Percentiles rank a stretch among this genome's conserved stretches.
Conservation (phyloP, 2,113 vertebrate genomes). For the Nothobranchius kuhntae region DNA sequence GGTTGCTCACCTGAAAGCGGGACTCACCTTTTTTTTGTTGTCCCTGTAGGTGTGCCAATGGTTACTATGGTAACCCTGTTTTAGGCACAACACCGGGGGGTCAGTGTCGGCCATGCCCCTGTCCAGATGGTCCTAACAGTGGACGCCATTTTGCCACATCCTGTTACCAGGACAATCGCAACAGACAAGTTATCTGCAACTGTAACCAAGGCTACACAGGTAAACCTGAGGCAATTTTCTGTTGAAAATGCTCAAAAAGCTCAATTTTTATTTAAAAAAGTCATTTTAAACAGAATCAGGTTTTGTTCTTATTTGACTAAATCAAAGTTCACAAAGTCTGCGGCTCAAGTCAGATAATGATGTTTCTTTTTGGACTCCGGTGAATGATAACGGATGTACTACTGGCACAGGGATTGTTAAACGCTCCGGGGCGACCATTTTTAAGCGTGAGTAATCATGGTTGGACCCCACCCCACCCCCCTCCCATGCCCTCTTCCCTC, state of each 20-base stretch:
- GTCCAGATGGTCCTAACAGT: conserved; percentile 88
- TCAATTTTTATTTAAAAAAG: not conserved
- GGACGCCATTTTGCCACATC: conserved; percentile 88
- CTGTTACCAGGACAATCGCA: conserved; percentile 91
- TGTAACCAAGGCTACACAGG: conserved; percentile 94
- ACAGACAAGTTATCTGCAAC: conserved; percentile 88
- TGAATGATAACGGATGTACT: conserved; percentile 54
- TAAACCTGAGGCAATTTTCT: conserved; percentile 33
- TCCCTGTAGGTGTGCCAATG: conserved; percentile 82
- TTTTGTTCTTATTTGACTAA: not conserved
- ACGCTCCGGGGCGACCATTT: conserved; percentile 76
- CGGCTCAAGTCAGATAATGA: conserved; percentile 4
- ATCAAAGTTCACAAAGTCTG: not conserved
- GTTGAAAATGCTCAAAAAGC: not conserved
- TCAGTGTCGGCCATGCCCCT: conserved; percentile 92
- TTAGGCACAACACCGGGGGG: conserved; percentile 77
- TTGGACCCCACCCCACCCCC: conserved; percentile 34
- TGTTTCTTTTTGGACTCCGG: conserved; percentile 22
- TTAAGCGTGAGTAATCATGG: conserved; percentile 80
- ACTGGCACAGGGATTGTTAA: conserved; percentile 80
- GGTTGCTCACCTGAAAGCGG: too few relatives aligned
- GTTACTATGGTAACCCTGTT: conserved; percentile 89
- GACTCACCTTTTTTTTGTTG: not conserved
- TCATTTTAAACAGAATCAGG: too few relatives aligned
- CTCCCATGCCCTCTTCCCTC: not conserved